Evolutionary conservation across 2,888 invertebrate species (phyloP).

Genomic region (Sphaerophoria rueppellii): DNA sequence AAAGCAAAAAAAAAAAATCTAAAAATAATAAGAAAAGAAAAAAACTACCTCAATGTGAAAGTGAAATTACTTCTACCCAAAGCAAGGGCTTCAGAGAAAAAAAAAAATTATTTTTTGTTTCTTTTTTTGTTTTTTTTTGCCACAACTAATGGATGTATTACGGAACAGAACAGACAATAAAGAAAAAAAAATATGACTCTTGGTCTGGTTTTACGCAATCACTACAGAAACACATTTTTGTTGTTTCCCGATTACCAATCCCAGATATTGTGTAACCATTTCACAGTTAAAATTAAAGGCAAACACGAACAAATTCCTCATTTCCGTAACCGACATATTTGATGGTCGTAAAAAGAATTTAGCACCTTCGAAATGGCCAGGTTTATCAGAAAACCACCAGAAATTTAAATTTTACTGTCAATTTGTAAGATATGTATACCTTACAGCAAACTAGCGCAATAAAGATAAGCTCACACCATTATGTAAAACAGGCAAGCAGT

Average conservation of each 20-base stretch:
- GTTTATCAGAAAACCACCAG: conserved; percentile 41
- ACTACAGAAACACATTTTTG: conserved; percentile 5
- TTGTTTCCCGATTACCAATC: conserved; percentile 1
- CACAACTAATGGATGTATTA: conserved; percentile 40
- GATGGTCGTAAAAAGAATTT: conserved; percentile 32
- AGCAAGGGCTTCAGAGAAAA: conserved; percentile 34
- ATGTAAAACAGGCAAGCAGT: conserved; percentile 80
- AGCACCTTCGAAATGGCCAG: conserved; percentile 18
- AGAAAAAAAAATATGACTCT: neutral
- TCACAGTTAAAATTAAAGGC: conserved; percentile 4
- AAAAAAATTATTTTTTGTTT: neutral
- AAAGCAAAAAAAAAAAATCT: conserved; percentile 2
- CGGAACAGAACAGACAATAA: conserved; percentile 18
- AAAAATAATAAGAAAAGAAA: neutral
- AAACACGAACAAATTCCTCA: conserved; percentile 1
- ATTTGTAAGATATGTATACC: conserved; percentile 40
- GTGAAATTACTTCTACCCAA: conserved; percentile 52
- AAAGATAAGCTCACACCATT: conserved; percentile 76
- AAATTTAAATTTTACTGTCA: conserved; percentile 41
- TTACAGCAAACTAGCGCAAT: conserved; percentile 45
- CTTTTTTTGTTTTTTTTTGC: conserved; percentile 32
- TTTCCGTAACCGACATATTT: conserved; percentile 16
- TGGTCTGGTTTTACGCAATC: conserved; percentile 28
- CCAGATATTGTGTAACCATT: conserved; percentile 14
- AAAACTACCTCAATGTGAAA: conserved; percentile 48